phyloP scores from a whole-genome alignment of 1,140 invertebrate species.

The Trachelipus rathkii region DNA sequence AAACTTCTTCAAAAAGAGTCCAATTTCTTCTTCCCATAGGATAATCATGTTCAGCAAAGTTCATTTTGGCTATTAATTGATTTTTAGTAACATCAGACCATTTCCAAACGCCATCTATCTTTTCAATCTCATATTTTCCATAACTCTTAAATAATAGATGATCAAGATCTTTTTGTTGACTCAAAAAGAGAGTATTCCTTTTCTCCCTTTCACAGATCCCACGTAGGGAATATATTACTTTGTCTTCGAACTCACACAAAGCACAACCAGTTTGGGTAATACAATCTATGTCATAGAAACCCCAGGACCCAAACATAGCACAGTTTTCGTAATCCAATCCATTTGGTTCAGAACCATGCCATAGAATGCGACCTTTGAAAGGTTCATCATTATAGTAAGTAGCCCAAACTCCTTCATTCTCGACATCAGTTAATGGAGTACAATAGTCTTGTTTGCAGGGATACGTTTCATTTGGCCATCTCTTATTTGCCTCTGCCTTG shows the following conservation, averaged over 20 bases:
- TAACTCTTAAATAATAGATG: background rate
- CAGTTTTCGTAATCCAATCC: background rate
- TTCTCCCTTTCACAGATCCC: background rate
- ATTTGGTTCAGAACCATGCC: constrained; percentile 12
- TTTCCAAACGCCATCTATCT: background rate
- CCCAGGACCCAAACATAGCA: background rate
- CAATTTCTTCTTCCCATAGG: background rate
- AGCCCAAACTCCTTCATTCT: constrained; percentile 14
- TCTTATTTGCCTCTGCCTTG: background rate
- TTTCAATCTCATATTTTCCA: background rate
- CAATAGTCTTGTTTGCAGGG: no score
- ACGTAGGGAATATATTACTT: background rate
- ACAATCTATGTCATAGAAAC: background rate
- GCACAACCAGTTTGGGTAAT: background rate
- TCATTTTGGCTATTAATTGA: background rate
- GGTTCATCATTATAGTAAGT: background rate
- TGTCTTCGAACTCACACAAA: background rate
- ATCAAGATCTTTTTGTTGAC: background rate
- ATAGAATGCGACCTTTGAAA: background rate
- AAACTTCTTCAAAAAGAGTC: background rate
- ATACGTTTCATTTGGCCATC: no score
- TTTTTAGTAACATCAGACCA: background rate
- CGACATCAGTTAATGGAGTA: background rate
- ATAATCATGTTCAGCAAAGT: background rate
- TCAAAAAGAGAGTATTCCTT: background rate